Conservation (phyloP, 1,140 invertebrate genomes). For the Zaprionus gabonicus region DNA sequence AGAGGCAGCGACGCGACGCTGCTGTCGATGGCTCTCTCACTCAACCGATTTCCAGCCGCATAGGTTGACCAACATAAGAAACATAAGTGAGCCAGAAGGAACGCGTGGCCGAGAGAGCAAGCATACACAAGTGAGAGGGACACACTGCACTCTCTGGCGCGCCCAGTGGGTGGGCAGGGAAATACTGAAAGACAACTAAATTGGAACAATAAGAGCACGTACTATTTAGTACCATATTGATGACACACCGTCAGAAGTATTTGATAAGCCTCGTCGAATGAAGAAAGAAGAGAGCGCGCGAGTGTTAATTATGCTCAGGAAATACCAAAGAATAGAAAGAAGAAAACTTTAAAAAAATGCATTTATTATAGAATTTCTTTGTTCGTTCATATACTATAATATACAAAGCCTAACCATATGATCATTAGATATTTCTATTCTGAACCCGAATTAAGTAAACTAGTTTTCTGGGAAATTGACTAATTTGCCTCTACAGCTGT, state of each 20-base stretch:
- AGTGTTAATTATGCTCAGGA: not conserved
- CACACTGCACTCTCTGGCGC: not conserved
- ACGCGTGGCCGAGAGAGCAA: slow-evolving; percentile 3
- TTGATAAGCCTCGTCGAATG: slow-evolving; percentile 34
- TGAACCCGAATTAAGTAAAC: not conserved
- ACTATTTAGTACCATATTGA: slow-evolving; percentile 7
- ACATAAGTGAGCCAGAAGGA: slow-evolving; percentile 25
- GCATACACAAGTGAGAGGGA: slow-evolving; percentile 5
- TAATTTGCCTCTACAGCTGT: not conserved
- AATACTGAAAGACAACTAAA: slow-evolving; percentile 26
- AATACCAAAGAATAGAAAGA: not conserved
- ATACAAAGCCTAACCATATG: not conserved
- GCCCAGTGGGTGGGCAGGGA: not conserved
- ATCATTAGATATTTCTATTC: not conserved
- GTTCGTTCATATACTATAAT: not conserved
- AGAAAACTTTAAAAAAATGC: no score
- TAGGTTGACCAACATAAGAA: slow-evolving; percentile 54
- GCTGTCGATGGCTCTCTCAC: slow-evolving; percentile 15
- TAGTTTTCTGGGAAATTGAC: not conserved
- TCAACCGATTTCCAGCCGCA: slow-evolving; percentile 35
- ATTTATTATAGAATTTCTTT: no score
- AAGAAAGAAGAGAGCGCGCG: not conserved
- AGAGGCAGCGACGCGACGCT: slow-evolving; percentile 8
- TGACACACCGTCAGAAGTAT: slow-evolving; percentile 30
- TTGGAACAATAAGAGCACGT: slow-evolving; percentile 26